phyloP scores from a whole-genome alignment of 2,113 vertebrate species.

The Carlito syrichta region DNA sequence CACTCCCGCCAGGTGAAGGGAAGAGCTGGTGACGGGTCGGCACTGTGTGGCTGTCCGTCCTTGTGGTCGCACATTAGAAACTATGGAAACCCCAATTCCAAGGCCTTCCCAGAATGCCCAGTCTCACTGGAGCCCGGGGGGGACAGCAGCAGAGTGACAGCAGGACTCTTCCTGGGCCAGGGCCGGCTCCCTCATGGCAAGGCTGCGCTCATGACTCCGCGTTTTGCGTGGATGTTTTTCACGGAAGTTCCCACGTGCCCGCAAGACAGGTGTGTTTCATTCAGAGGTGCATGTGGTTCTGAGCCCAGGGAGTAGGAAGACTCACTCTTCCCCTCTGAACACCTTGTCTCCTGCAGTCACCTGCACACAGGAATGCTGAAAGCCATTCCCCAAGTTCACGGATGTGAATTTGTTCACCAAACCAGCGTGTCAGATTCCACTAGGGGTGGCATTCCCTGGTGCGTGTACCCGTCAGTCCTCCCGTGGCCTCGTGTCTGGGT shows the following conservation, averaged over 20 bases:
- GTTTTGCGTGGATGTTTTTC: background rate
- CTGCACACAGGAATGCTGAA: background rate
- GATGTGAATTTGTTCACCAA: background rate
- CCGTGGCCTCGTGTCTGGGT: rapidly evolving
- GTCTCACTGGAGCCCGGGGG: no score
- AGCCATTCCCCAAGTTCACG: background rate
- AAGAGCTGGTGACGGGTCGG: no score
- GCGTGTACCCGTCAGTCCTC: no score
- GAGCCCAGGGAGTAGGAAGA: background rate
- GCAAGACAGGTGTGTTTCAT: background rate
- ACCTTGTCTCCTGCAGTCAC: background rate
- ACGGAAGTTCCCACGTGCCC: background rate
- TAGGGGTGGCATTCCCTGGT: background rate
- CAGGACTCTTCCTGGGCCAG: background rate
- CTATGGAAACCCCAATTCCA: no score
- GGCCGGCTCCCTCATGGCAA: background rate
- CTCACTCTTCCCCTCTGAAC: background rate
- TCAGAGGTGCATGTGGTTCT: background rate
- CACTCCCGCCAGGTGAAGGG: no score
- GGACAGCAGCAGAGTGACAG: background rate
- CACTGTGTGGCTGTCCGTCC: no score
- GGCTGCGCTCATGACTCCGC: background rate
- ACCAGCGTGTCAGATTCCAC: background rate
- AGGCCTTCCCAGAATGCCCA: no score
- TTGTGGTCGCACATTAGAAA: no score